These are phyloP conservation scores for Pachyseris speciosa DNA, from an alignment of 64 coral and sea anemone genomes.

Conservation along the genomic window DNA sequence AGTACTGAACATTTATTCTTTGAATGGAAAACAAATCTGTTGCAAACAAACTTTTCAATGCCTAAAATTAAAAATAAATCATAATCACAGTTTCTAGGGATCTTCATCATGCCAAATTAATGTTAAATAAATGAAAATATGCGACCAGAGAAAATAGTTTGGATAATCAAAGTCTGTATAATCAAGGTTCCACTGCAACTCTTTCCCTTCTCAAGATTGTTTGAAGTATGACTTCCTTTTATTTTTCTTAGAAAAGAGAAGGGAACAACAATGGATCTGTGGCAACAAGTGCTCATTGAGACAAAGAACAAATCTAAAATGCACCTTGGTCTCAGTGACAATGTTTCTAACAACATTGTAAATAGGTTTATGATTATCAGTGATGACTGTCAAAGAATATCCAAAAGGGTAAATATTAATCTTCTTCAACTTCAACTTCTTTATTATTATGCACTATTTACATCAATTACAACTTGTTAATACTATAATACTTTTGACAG, in stretches of 20 bases:
- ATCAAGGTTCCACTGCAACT: not conserved
- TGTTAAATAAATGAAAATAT: too few relatives aligned
- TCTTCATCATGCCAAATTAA: too few relatives aligned
- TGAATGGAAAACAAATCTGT: too few relatives aligned
- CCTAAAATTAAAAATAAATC: too few relatives aligned
- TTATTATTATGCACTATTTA: not conserved
- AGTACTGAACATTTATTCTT: too few relatives aligned
- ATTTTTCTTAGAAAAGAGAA: constrained; percentile 79
- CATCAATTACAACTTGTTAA: too few relatives aligned
- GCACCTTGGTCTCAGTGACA: constrained; percentile 74
- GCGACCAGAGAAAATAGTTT: too few relatives aligned
- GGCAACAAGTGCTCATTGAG: constrained; percentile 82
- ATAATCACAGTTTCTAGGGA: too few relatives aligned
- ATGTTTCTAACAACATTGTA: constrained; percentile 80
- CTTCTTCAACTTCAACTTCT: not conserved
- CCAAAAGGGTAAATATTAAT: constrained; percentile 71
- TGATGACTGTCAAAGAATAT: constrained; percentile 85
- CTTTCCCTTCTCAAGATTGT: not conserved
- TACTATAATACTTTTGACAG: too few relatives aligned
- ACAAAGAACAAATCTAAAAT: constrained; percentile 91
- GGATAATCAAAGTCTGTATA: not conserved
- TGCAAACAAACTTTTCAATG: too few relatives aligned
- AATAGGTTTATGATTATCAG: constrained; percentile 92
- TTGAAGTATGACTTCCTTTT: not conserved
- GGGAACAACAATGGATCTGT: constrained; percentile 85